phyloP scores from a whole-genome alignment of 2,113 vertebrate species.

The Sylvietta virens region DNA sequence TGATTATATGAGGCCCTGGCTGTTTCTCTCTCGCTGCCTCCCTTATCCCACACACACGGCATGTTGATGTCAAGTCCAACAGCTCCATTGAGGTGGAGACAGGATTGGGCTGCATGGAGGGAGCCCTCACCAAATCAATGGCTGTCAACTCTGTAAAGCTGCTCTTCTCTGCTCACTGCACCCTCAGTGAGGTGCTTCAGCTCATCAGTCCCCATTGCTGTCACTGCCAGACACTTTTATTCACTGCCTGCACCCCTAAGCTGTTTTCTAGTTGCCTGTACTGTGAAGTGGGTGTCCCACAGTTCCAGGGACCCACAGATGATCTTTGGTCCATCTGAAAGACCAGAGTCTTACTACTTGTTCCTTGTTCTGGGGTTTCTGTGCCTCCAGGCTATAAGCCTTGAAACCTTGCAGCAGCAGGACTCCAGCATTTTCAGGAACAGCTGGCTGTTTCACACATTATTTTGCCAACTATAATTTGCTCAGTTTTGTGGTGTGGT shows the following conservation, averaged over 20 bases:
- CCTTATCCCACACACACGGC: rapidly evolving
- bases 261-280: background rate
- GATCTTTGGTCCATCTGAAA: background rate
- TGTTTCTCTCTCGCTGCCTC: background rate
- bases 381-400: background rate
- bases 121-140: background rate
- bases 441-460: background rate
- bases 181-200: rapidly evolving
- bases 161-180: background rate
- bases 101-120: rapidly evolving
- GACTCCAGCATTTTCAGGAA: background rate
- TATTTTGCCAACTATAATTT: background rate
- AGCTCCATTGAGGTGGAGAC: rapidly evolving
- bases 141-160: background rate
- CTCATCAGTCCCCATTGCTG: background rate
- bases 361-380: background rate
- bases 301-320: background rate
- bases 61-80: background rate
- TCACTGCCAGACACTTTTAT: background rate
- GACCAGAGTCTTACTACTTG: background rate
- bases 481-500: background rate
- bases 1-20: background rate
- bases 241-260: background rate
- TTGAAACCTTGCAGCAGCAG: background rate
- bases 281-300: background rate